phyloP scores from a whole-genome alignment of 2,888 invertebrate genomes.

The Charanyca ferruginea region DNA sequence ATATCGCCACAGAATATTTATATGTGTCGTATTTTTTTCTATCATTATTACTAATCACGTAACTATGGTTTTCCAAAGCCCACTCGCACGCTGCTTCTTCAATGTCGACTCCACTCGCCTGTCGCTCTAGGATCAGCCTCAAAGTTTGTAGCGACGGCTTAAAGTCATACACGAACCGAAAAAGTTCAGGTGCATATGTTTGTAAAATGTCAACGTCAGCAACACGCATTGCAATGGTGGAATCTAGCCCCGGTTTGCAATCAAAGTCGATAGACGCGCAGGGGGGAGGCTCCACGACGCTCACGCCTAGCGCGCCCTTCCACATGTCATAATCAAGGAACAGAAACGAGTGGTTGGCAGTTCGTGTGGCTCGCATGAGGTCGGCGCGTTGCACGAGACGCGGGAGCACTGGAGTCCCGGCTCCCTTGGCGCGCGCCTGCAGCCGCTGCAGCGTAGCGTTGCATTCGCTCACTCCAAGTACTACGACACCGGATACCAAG shows the following conservation, averaged over 20 bases:
- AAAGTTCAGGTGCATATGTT: conserved; percentile 26
- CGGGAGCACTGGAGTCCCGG: neutral
- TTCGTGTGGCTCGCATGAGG: neutral
- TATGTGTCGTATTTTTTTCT: neutral
- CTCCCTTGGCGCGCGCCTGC: conserved; percentile 11
- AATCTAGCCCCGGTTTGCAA: conserved; percentile 43
- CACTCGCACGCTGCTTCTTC: conserved; percentile 44
- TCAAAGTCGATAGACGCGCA: conserved; percentile 5
- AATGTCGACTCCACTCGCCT: conserved; percentile 23
- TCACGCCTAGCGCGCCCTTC: conserved; percentile 14
- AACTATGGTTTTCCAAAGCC: neutral
- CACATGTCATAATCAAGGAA: conserved; percentile 62
- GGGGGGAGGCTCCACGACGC: conserved; percentile 41
- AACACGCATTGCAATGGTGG: conserved; percentile 47
- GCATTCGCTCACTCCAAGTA: conserved; percentile 2
- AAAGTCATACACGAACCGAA: conserved; percentile 37
- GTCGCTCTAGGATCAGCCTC: conserved; percentile 32
- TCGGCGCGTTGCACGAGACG: neutral
- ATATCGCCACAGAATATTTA: conserved; percentile 48
- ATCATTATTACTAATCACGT: neutral
- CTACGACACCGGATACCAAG: neutral
- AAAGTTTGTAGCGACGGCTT: conserved; percentile 17
- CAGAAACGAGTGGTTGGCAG: conserved; percentile 44
- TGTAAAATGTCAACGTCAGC: conserved; percentile 25
- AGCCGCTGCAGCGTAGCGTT: neutral